Evolutionary conservation across 2,888 invertebrate genomes (phyloP), one percentile per base, ranked within the genome.

Genomic region (Euspilapteryx auroguttella): DNA sequence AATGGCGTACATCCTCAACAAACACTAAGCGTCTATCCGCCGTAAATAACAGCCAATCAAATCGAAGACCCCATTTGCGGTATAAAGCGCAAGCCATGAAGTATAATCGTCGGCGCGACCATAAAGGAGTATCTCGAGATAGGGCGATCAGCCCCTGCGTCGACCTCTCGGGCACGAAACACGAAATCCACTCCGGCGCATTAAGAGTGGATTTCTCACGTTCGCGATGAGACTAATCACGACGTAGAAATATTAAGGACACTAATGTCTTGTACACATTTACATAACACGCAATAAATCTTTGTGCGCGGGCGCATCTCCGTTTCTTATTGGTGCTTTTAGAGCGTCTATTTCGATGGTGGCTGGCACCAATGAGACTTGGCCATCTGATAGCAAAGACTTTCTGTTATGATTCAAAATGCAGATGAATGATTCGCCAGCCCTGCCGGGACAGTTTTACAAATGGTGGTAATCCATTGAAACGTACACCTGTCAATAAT

Each of bases 271-370:
- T 59, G 62, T 62, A 61, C 57, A 62, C 54, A 69, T 68, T 68
- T 68, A 66, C 71, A 69, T 69, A 69, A 68, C 59, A 59, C 50
- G 61, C 54, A 52, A 73, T 73, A 66, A 71, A 71, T 71, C 64
- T 49, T 37, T 30, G 40, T 48, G 47, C 49, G 52, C 49, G 43
- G 37, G 50, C 51, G 49, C 50, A 48, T 29, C 42, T 41, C 40
- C 42, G 40, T 63, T 59, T 59, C 51, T 50, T 17, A 57, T 56
- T 55, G 49, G 50, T 49, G 49, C 45, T 50, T 59, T 56, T 57
- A 56, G 33, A 47, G 55, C 56, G 44, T 55, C 61, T 65, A 56
- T 59, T 62, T 59, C 47, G 38, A 48, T 41, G 35, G 42, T 46
- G 42, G 40, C 29, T 32, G 27, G 37, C 33, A 34, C 28, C 32